Evolutionary conservation across 1,140 invertebrate species (phyloP), one percentile per base, ranked within the genome.

Genomic region (Epicauta chinensis): DNA sequence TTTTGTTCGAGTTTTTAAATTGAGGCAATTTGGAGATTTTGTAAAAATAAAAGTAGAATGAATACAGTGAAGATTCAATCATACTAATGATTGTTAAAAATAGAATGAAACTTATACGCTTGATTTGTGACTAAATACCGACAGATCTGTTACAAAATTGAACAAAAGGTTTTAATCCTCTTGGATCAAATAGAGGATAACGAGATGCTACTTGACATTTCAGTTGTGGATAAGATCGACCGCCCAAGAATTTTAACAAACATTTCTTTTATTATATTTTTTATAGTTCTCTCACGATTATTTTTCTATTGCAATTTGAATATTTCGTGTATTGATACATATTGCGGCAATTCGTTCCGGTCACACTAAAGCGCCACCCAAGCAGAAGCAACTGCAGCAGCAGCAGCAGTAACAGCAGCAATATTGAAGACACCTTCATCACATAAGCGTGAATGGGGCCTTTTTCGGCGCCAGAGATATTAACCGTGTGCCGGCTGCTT

Each of bases 381-480:
- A 53, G 60, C 60, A 53, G 60, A 34, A 39, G 23, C 23, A 23
- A 7, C 23, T 5, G 7, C 23, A 23, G 7, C 23, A 23, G 7
- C 23, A 23, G 23, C 23, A 23, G 4, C 23, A 23, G 4, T 7
- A 23, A 5, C 23, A 5, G 23, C 23, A 40, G 4, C 14, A 16
- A n/a, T 44, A 45, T 36, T 50, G 15, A 51, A 59, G 43, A 59
- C 57, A 59, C 53, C 57, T 59, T 47, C 57, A 51, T 56, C 57
- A 53, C 23, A 7, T 32, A 48, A 55, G 54, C 60, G 57, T 62
- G 60, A 62, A 62, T 60, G 60, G 57, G 12, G 51, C 46, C 42
- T 45, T 51, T 57, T 62, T 56, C 57, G 60, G 58, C 58, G 58
- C 58, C 60, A 59, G 49, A 42, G 44, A 59, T 59, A 55, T 59